Conservation (phyloP, 2,113 vertebrate genomes). For the Odontesthes bonariensis region DNA sequence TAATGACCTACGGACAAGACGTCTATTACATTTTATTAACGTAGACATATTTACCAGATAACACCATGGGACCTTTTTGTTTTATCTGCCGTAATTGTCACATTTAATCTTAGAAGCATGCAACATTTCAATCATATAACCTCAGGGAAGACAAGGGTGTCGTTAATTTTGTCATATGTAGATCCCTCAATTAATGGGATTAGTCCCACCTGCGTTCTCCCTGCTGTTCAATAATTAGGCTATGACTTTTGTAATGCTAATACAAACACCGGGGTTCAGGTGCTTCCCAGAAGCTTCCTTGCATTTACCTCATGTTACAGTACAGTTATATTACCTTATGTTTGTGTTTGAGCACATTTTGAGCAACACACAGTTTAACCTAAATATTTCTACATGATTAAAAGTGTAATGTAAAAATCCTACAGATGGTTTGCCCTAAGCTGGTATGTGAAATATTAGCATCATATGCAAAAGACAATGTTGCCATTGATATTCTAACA, state of each 20-base stretch:
- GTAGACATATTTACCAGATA: background rate
- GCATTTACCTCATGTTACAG: background rate
- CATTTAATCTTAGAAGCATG: background rate
- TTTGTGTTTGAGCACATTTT: too few relatives aligned
- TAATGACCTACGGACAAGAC: too few relatives aligned
- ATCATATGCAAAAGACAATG: background rate
- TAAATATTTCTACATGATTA: background rate
- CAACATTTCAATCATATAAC: too few relatives aligned
- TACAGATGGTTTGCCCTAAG: background rate
- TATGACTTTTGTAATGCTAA: background rate
- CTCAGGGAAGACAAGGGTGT: background rate
- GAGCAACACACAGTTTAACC: too few relatives aligned
- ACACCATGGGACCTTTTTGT: too few relatives aligned
- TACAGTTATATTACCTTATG: background rate
- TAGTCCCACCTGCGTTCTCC: background rate
- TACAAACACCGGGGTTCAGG: background rate
- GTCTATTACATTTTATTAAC: background rate
- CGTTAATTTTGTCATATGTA: background rate
- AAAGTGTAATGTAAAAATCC: too few relatives aligned
- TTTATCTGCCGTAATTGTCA: background rate
- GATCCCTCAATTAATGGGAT: background rate
- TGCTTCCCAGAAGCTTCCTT: background rate
- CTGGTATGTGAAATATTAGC: background rate
- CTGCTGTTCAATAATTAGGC: background rate
- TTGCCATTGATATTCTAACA: conserved; percentile 1